Base-by-base conservation (phyloP, 2,113 vertebrate species). In the Empidonax traillii region DNA sequence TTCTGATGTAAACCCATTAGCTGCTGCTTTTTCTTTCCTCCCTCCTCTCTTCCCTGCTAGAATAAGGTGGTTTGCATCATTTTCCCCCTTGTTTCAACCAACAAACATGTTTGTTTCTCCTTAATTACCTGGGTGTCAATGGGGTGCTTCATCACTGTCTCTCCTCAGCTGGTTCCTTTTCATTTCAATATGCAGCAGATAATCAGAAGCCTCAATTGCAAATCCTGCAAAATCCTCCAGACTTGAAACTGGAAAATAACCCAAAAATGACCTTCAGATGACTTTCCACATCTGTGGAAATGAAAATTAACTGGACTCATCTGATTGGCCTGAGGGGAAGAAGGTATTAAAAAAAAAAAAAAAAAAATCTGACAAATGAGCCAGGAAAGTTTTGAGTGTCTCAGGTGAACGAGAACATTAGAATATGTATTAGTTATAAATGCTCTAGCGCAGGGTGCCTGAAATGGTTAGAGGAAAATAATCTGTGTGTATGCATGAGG, bases 41-140 rank as follows among this genome's bases (percentile, higher is more conserved):
- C 35, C 28, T 87, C 30, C 75, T 69, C 87, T 87, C 46, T 71
- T 90, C 58, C 78, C 53, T 56, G 56, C 58, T 90, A 37, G 91
- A 82, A 80, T 82, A 23, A 82, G 96, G 85, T 71, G 82, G 52
- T 83, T 96, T 81, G 75, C 73, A 92, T 96, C 33, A 65, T 79
- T 95, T 96, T 49, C 0, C 63, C 56, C 81, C 85, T 81, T 89
- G 85, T 93, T 94, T 93, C 87, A 82, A 87, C 90, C 77, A 94
- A 94, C 87, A 95, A 93, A 90, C 85, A 76, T 96, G 92, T 95
- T 97, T 97, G 85, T 94, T 96, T 94, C 93, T 94, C 76, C 82
- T 96, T 97, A 93, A 97, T 97, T 97, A 97, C 87, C 87, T 96
- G 86, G 91, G 94, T 97, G 94, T 96, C 95, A 91, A 91, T 94